Evolutionary conservation across 2,113 vertebrate genomes (phyloP), one percentile per base, ranked within the genome.

Genomic region (Chloroceryle aenea): DNA sequence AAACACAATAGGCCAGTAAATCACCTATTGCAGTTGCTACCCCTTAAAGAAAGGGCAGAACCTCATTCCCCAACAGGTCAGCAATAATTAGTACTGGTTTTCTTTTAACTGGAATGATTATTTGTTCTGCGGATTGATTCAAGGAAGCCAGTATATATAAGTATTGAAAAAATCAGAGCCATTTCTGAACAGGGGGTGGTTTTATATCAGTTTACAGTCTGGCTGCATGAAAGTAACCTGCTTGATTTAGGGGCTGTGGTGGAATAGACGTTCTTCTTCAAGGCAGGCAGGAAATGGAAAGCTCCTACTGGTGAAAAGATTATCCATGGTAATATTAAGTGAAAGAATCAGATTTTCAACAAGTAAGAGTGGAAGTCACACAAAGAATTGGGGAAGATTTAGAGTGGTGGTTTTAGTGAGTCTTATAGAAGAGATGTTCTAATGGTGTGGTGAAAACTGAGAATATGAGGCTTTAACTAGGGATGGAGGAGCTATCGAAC

Each of bases 1-100:
- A 88, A 80, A 75, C 69, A 89, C 34, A 77, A 50, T 42, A 66
- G 53, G 22, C 10, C 4, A 71, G 86, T 94, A 95, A 97, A 91
- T 96, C 82, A 53, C 50, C 15, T 19, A 25, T 30, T 64, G 21
- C 20, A 73, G 9, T 85, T 85, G 27, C 14, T 89, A 18, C 12
- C 6, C 6, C 5, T 52, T 95, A 91, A 71, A 92, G 69, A 56
- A 66, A 73, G n/a, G 34, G 45, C 27, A 89, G 58, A 95, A 61
- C 30, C 5, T 14, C 34, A 61, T 58, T 22, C 13, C 20, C 20
- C 16, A 77, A n/a, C 16, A 56, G 14, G 76, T 43, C 53, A 48
- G 32, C 47, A 80, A 23, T 6, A 56, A 59, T 56, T 82, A 78
- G 38, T 62, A 40, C 23, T 8, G 4, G 22, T 89, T 95, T 96